Base-by-base conservation (phyloP, 2,888 invertebrate genomes). In the Nomada goodeniana region DNA sequence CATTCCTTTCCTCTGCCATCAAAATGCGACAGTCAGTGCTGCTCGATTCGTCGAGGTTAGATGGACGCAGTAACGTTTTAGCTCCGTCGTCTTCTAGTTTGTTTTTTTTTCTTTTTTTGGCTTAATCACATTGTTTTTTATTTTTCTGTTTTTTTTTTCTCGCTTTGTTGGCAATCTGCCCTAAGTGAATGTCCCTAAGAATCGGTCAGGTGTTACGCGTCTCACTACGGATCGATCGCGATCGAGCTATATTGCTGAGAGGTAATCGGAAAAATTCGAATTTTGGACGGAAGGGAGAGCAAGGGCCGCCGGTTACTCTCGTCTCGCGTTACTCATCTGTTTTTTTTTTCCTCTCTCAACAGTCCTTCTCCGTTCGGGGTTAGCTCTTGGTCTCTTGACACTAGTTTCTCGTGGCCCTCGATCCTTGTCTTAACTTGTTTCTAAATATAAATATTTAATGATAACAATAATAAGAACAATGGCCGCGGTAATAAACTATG, bases 211-310 rank as follows among this genome's bases (percentile, higher is more conserved):
- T 83, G 83, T 83, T 84, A 83, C 83, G 72, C 79, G 83, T 72
- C 59, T 75, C 26, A 36, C 68, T 82, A 52, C 57, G 42, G 44
- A 61, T 74, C 80, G 75, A 81, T 57, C 71, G 67, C 50, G 82
- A 70, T 78, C 78, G 73, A 78, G 68, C 44, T 75, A 60, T 18
- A 29, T 29, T n/a, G 63, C 67, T 63, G 63, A 71, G 70, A 52
- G 63, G 65, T 65, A 59, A 73, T 72, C 60, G 50, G 64, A 73
- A 44, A 53, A 78, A 76, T 79, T 78, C 76, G 76, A 63, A 78
- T 77, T 75, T 44, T 83, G 79, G 78, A 87, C 86, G 81, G 87
- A 88, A 82, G 83, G 82, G 76, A 87, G 87, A 88, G 88, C 88
- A 82, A 87, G 76, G 70, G 82, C 77, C 83, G 83, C 71, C 82